Evolutionary conservation across 2,113 vertebrate species (phyloP).

Genomic region (Hippocampus zosterae): DNA sequence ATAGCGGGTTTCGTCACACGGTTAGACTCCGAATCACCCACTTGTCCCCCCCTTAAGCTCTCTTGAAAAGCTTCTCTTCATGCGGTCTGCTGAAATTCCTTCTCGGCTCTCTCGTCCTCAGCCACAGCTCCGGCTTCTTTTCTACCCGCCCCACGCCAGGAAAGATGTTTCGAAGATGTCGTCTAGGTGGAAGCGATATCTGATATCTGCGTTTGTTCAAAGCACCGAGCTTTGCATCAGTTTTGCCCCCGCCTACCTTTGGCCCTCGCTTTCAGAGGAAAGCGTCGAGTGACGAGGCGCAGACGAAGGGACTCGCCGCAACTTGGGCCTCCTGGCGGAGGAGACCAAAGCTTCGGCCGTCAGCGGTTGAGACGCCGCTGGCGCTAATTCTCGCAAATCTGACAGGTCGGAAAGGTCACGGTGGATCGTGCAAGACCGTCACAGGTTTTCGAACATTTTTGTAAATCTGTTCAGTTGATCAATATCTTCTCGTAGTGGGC

Average conservation of each 20-base stretch:
- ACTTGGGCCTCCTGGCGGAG: constrained; percentile 31
- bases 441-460: not conserved
- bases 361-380: constrained; percentile 56
- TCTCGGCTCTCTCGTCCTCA: constrained; percentile 56
- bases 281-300: constrained; percentile 71
- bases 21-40: constrained; percentile 20
- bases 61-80: constrained; percentile 48
- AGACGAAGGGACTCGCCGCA: constrained; percentile 24
- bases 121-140: constrained; percentile 48
- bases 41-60: constrained; percentile 36
- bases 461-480: constrained; percentile 22
- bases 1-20: no score
- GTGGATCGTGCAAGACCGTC: no score
- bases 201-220: constrained; percentile 18
- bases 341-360: constrained; percentile 45
- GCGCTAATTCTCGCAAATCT: constrained; percentile 75
- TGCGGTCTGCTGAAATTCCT: constrained; percentile 56
- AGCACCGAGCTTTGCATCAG: constrained; percentile 25
- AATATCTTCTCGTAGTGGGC: no score
- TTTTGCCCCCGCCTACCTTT: constrained; percentile 26
- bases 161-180: constrained; percentile 55
- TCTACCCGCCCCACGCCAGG: constrained; percentile 49
- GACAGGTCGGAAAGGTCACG: constrained; percentile 67
- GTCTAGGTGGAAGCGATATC: constrained; percentile 41
- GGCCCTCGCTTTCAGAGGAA: constrained; percentile 60